Evolutionary conservation across 1,140 invertebrate species (phyloP).

Genomic region (Aphaenogaster rudis): DNA sequence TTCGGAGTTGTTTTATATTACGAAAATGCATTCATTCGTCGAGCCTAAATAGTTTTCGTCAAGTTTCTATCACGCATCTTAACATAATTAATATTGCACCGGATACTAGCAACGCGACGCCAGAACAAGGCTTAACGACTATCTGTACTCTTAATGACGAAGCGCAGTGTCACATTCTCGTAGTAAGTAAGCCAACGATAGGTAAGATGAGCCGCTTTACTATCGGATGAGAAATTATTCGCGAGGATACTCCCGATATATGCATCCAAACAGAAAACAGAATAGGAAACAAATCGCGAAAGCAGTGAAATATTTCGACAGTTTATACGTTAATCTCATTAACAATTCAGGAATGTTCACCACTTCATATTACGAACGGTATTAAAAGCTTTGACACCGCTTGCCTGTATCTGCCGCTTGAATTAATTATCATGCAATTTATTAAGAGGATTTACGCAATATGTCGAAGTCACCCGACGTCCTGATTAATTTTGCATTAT

Average conservation of each 20-base stretch:
- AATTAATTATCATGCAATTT: constrained; percentile 59
- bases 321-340: constrained; percentile 47
- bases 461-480: constrained; percentile 34
- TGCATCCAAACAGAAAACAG: constrained; percentile 6
- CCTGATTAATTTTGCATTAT: constrained; percentile 54
- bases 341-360: constrained; percentile 43
- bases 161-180: constrained; percentile 57
- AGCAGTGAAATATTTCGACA: constrained; percentile 22
- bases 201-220: constrained; percentile 54
- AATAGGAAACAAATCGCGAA: background rate
- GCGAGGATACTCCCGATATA: background rate
- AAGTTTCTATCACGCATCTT: constrained; percentile 20
- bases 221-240: constrained; percentile 53
- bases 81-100: constrained; percentile 49
- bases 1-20: background rate
- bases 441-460: constrained; percentile 60
- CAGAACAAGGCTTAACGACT: constrained; percentile 57
- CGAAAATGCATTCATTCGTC: background rate
- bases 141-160: constrained; percentile 45
- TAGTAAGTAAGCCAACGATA: constrained; percentile 43
- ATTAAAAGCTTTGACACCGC: constrained; percentile 53
- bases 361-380: constrained; percentile 29
- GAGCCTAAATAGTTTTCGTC: background rate
- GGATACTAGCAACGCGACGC: constrained; percentile 51
- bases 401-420: constrained; percentile 21